Base-by-base conservation (phyloP, 2,888 invertebrate genomes). In the Sacculina carcini region DNA sequence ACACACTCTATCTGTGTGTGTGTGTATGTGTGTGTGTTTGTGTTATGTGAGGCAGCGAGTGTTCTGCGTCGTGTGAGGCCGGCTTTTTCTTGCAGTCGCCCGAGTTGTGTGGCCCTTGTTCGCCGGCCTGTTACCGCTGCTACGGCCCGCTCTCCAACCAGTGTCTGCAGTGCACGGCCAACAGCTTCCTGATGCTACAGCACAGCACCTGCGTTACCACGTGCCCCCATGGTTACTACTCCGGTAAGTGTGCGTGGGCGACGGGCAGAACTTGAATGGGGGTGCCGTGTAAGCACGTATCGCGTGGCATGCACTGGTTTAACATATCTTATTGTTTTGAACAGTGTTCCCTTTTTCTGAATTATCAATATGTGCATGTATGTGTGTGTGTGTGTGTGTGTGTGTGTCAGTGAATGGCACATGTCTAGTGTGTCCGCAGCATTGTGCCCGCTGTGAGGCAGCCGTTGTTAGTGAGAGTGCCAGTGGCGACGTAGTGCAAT, bases 191-290 rank as follows among this genome's bases (percentile, higher is more conserved):
- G 16, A 34, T 42, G 26, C 14, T 7, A 26, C 26, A 42, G 24
- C n/a, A 28, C 38, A 7, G 49, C 32, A 12, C 47, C 21, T 55
- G 54, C 32, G 77, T 81, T 59, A 79, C 81, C 0, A 79, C 80
- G 60, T 86, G 86, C 64, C 83, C 85, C 0, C 79, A 80, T 66
- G 83, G 83, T 38, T 84, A 80, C 67, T 86, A 81, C 67, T 49
- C 40, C 10, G 23, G 42, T 42, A 5, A 3, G 42, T 42, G 14
- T 4, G 12, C 6, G 4, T n/a, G 39, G 7, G 12, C 40, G n/a
- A n/a, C n/a, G n/a, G n/a, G n/a, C n/a, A n/a, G n/a, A n/a, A n/a
- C n/a, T n/a, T n/a, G n/a, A n/a, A n/a, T n/a, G n/a, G n/a, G n/a
- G n/a, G n/a, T n/a, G n/a, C n/a, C n/a, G n/a, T n/a, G n/a, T n/a